phyloP scores from a whole-genome alignment of 2,797 vertebrate species.

The Leptoclinus maculatus region DNA sequence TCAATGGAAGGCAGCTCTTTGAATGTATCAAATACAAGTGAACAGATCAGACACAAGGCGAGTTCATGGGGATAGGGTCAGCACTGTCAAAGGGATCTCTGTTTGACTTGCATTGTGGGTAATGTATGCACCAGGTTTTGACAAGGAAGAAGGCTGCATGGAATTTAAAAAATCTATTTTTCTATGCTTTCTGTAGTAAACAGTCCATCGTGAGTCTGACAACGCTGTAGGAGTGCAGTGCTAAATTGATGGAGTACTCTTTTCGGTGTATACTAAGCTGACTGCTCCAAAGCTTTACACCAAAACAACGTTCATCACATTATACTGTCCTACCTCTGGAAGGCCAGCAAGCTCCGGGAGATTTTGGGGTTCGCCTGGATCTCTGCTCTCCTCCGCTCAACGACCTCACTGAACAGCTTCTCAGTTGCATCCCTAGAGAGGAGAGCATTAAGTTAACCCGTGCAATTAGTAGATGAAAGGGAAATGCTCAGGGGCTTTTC shows the following conservation, averaged over 20 bases:
- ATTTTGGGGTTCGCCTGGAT: conserved; percentile 86
- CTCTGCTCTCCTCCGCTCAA: conserved; percentile 86
- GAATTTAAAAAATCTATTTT: background rate
- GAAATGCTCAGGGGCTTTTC: background rate
- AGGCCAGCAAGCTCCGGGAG: conserved; percentile 85
- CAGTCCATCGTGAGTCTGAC: background rate
- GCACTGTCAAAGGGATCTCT: too few species aligned
- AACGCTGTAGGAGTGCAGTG: background rate
- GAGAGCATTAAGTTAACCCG: background rate
- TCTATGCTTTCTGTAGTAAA: background rate
- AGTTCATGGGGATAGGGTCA: background rate
- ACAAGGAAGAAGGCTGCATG: background rate
- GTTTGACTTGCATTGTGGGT: background rate
- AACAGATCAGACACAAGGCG: background rate
- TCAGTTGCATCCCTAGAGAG: conserved; percentile 89
- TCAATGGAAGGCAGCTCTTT: background rate
- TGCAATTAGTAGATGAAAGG: background rate
- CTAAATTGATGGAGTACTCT: background rate
- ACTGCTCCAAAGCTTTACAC: background rate
- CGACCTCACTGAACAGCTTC: conserved; percentile 89
- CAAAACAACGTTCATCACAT: background rate
- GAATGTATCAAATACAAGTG: too few species aligned
- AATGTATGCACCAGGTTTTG: too few species aligned
- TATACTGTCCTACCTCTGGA: conserved; percentile 83
- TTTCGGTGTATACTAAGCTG: too few species aligned